Evolutionary conservation across 1,140 invertebrate species (phyloP).

Genomic region (Diplogasteroides magnus): DNA sequence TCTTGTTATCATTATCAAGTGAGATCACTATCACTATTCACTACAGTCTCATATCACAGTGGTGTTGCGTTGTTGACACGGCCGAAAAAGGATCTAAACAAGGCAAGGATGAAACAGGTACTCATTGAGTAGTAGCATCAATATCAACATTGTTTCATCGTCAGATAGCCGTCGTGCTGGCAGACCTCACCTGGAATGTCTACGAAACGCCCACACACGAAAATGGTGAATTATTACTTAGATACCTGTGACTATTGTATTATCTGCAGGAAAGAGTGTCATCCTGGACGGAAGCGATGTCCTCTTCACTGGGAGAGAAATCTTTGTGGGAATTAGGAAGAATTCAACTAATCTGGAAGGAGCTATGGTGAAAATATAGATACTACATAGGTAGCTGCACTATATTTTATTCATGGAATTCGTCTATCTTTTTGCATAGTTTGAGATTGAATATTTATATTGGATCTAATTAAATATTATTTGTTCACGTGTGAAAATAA

Average conservation of each 20-base stretch:
- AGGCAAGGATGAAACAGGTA: neutral
- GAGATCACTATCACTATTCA: too few species aligned
- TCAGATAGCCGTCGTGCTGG: slow-evolving; percentile 26
- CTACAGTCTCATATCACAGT: neutral
- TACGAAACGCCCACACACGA: slow-evolving; percentile 38
- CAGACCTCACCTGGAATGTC: slow-evolving; percentile 38
- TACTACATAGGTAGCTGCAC: neutral
- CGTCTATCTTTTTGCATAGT: neutral
- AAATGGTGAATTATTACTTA: slow-evolving; percentile 31
- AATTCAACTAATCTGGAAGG: slow-evolving; percentile 54
- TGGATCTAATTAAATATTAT: too few species aligned
- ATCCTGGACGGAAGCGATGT: slow-evolving; percentile 51
- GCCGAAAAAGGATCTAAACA: neutral
- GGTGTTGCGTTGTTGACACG: neutral
- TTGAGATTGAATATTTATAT: too few species aligned
- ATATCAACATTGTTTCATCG: neutral
- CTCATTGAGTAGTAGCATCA: neutral
- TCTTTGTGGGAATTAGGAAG: slow-evolving; percentile 51
- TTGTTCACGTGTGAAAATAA: too few species aligned
- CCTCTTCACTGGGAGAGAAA: slow-evolving; percentile 49
- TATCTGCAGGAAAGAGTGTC: slow-evolving; percentile 19
- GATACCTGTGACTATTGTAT: too few species aligned
- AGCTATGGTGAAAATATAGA: slow-evolving; percentile 36
- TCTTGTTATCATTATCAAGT: neutral
- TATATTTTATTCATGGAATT: neutral